phyloP scores from a whole-genome alignment of 2,797 vertebrate genomes.

The Leuciscus waleckii region DNA sequence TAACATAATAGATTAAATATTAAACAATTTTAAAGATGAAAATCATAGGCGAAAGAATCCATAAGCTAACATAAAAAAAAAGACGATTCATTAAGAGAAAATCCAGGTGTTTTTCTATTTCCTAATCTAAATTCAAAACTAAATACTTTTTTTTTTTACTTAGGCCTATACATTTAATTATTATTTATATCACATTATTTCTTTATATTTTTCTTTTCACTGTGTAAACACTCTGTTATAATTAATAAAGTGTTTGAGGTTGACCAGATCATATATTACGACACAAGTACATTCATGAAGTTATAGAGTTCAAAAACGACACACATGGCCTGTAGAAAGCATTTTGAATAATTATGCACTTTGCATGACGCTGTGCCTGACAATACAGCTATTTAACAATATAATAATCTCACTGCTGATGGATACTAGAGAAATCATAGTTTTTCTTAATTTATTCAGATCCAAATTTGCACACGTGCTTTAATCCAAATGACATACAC shows the following conservation, averaged over 20 bases:
- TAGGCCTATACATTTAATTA: neutral
- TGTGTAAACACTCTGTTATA: too few species aligned
- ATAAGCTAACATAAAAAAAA: neutral
- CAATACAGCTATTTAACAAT: neutral
- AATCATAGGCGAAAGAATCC: neutral
- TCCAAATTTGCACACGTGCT: neutral
- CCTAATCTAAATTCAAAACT: too few species aligned
- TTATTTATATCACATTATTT: neutral
- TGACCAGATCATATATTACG: too few species aligned
- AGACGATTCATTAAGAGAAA: neutral
- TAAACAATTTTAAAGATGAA: neutral
- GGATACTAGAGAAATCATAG: constrained; percentile 8
- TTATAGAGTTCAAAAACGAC: neutral
- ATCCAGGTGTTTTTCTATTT: too few species aligned
- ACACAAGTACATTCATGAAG: neutral
- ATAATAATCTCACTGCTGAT: neutral
- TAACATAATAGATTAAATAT: neutral
- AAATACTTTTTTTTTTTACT: too few species aligned
- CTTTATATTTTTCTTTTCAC: too few species aligned
- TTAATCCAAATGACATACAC: constrained; percentile 15
- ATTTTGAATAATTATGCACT: neutral
- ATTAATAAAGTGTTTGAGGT: too few species aligned
- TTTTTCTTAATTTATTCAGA: constrained; percentile 4
- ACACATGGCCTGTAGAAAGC: neutral
- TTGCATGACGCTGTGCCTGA: neutral